Evolutionary conservation across 2,888 invertebrate species (phyloP).

Genomic region (Willowsia nigromaculata): DNA sequence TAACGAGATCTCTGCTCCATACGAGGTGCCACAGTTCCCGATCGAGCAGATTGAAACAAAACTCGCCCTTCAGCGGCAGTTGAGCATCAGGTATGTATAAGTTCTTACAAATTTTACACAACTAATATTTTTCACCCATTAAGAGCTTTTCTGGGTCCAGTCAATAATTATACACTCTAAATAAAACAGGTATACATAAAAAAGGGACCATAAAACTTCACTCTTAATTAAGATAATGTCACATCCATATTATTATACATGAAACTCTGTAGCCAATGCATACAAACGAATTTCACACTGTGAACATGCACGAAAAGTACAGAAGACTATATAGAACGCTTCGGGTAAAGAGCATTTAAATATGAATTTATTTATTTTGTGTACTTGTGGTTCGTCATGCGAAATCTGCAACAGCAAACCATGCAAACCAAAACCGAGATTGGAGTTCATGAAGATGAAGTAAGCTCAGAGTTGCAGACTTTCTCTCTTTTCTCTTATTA

Average conservation of each 20-base stretch:
- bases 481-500: constrained; percentile 4
- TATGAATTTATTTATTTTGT: constrained; percentile 39
- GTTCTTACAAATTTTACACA: background rate
- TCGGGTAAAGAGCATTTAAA: background rate
- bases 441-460: constrained; percentile 66
- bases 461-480: constrained; percentile 41
- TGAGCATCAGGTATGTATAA: constrained; percentile 89
- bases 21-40: constrained; percentile 98
- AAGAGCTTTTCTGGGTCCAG: background rate
- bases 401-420: constrained; percentile 55
- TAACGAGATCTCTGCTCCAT: constrained; percentile 96
- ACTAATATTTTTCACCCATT: background rate
- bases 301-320: constrained; percentile 1
- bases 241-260: background rate
- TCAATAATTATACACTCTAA: background rate
- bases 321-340: background rate
- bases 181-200: background rate
- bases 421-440: constrained; percentile 60
- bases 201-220: background rate
- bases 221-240: background rate
- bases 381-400: constrained; percentile 37
- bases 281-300: background rate
- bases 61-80: constrained; percentile 91
- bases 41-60: constrained; percentile 98
- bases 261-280: background rate